Evolutionary conservation across 1,140 invertebrate species (phyloP).

Genomic region (Drosophila lowei): DNA sequence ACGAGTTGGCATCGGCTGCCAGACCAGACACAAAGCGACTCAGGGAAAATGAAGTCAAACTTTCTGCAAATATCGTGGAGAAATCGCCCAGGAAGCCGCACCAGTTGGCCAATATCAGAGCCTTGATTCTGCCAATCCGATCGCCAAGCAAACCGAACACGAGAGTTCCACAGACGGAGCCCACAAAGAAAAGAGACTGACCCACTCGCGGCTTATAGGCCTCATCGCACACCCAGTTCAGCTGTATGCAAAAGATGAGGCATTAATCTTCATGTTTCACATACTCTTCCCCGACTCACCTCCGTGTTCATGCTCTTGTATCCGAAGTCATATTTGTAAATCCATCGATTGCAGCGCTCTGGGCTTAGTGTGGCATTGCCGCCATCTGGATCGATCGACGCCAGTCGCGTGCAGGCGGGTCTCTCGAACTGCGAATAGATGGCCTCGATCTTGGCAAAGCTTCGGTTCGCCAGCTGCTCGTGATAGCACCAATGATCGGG

Average conservation of each 20-base stretch:
- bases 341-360: constrained; percentile 83
- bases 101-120: constrained; percentile 84
- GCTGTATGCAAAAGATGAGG: constrained; percentile 60
- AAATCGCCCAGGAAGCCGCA: constrained; percentile 84
- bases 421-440: constrained; percentile 53
- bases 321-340: constrained; percentile 83
- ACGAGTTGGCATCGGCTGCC: constrained; percentile 85
- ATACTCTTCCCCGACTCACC: constrained; percentile 61
- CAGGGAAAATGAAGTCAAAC: constrained; percentile 82
- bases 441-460: constrained; percentile 46
- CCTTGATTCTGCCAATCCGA: constrained; percentile 85
- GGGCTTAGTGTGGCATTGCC: constrained; percentile 46
- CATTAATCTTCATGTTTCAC: neutral
- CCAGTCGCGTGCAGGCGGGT: constrained; percentile 66
- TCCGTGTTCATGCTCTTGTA: constrained; percentile 85
- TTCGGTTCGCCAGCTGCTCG: constrained; percentile 62
- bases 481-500: constrained; percentile 83
- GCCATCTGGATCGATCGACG: constrained; percentile 19
- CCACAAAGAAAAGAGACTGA: constrained; percentile 86
- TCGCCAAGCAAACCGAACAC: constrained; percentile 85
- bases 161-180: constrained; percentile 85
- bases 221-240: constrained; percentile 85
- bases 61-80: constrained; percentile 83
- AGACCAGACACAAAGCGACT: constrained; percentile 85
- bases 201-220: constrained; percentile 84